Evolutionary conservation across 2,113 vertebrate genomes (phyloP), one percentile per base, ranked within the genome.

Genomic region (Atlantisia rogersi): DNA sequence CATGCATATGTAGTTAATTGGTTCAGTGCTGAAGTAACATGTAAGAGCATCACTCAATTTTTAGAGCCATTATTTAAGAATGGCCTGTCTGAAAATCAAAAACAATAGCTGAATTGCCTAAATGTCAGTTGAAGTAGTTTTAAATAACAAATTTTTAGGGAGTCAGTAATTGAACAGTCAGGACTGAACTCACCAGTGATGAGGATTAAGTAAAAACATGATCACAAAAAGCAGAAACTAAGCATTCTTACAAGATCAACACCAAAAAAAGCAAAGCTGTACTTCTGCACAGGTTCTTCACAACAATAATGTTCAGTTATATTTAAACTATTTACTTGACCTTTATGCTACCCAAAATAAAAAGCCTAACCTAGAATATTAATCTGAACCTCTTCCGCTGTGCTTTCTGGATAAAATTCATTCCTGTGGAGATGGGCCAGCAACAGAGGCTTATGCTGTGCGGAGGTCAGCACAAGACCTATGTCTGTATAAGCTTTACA

Each of bases 31-130:
- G 82, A 93, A 78, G 74, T 82, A 86, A 78, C 5, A 5, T 76
- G 60, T 46, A 86, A 97, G 44, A 91, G 40, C n/a, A 81, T n/a
- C 5, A 7, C 50, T 92, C 55, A 78, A 20, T 77, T 94, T 63
- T 86, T 78, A 50, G 3, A 75, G 76, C n/a, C 76, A 78, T 91
- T 91, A 94, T 15, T 88, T 77, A 84, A 92, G 81, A 97, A 92
- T 35, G 31, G n/a, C n/a, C 92, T 39, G 10, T 60, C 74, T 96
- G 70, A 92, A 95, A 81, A 91, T 65, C 75, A 53, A 52, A 63
- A 95, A 67, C 25, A 48, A 74, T 16, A 63, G 7, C 8, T 8
- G 19, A 75, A 70, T 60, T 93, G 25, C 26, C 28, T 58, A 55
- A 82, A 80, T 12, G 7, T 39, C 60, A 91, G 32, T 18, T 68